Percentiles rank a stretch among this genome's conserved stretches.
Evolutionary conservation across 2,797 vertebrate genomes (phyloP).

Genomic region (Clarias fuscus): DNA sequence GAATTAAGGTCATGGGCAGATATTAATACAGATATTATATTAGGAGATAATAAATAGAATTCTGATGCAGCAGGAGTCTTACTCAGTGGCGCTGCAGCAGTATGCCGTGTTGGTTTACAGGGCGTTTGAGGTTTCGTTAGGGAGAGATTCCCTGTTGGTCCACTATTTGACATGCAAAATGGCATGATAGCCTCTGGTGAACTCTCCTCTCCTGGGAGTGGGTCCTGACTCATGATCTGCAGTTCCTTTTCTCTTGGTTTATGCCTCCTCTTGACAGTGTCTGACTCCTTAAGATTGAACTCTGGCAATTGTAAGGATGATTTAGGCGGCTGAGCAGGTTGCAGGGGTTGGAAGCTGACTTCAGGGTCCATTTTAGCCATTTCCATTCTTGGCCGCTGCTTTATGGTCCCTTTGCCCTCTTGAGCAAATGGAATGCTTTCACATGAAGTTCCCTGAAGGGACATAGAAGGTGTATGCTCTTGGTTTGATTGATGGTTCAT

Average conservation of each 20-base stretch:
- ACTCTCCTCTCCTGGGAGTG: constrained; percentile 17
- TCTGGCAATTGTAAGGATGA: constrained; percentile 66
- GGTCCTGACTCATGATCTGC: constrained; percentile 65
- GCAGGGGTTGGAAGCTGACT: background rate
- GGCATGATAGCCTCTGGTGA: constrained; percentile 24
- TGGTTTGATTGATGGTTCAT: constrained; percentile 40
- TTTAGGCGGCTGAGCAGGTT: constrained; percentile 46
- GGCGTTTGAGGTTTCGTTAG: constrained; percentile 47
- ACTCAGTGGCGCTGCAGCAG: constrained; percentile 41
- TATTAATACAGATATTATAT: too few species aligned
- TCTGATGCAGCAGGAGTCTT: background rate
- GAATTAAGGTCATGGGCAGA: background rate
- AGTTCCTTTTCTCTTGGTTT: constrained; percentile 85
- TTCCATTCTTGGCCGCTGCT: constrained; percentile 83
- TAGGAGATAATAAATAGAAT: background rate
- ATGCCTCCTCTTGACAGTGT: constrained; percentile 92
- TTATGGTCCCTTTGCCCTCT: constrained; percentile 94
- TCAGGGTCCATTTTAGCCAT: constrained; percentile 55
- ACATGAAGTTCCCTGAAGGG: constrained; percentile 75
- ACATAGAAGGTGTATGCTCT: constrained; percentile 52
- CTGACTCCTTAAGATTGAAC: constrained; percentile 93
- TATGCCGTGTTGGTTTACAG: constrained; percentile 47
- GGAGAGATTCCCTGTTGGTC: constrained; percentile 26
- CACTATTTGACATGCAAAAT: constrained; percentile 37
- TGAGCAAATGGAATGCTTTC: constrained; percentile 90